Conservation (phyloP, 2,113 vertebrate genomes). For the Synodontis membranacea region DNA sequence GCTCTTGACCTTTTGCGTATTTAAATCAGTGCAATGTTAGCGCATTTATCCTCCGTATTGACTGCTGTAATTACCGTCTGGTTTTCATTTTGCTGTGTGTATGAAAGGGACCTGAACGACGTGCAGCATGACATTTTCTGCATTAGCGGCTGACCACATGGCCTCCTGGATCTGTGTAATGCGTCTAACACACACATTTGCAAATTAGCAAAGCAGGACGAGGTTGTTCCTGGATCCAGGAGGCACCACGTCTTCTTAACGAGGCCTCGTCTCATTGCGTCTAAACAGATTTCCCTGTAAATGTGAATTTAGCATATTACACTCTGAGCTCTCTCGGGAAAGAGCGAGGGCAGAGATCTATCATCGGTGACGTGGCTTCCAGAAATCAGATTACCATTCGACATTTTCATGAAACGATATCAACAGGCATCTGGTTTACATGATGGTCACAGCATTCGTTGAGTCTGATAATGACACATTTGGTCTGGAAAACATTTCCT, state of each 20-base stretch:
- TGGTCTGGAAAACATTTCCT: slow-evolving; percentile 22
- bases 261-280: slow-evolving; percentile 37
- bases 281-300: slow-evolving; percentile 49
- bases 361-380: slow-evolving; percentile 26
- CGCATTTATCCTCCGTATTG: background rate
- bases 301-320: slow-evolving; percentile 13
- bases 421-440: slow-evolving; percentile 46
- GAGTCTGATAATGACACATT: background rate
- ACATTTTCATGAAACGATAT: slow-evolving; percentile 21
- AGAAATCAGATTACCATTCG: slow-evolving; percentile 31
- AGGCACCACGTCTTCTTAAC: slow-evolving; percentile 46
- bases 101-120: background rate
- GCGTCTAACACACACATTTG: slow-evolving; percentile 36
- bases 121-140: slow-evolving; percentile 27
- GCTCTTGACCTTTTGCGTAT: slow-evolving; percentile 30
- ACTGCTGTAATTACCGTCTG: slow-evolving; percentile 16
- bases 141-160: slow-evolving; percentile 46
- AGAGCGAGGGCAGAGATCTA: background rate
- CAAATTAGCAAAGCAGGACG: slow-evolving; percentile 35
- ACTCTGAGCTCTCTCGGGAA: background rate
- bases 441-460: slow-evolving; percentile 16
- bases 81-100: background rate
- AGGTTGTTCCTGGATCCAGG: slow-evolving; percentile 16
- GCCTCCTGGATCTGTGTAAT: slow-evolving; percentile 40
- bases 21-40: background rate